A percentile compares a stretch with the other conserved stretches of the same genome.
Conservation (phyloP, 1,140 invertebrate species). For the Cheumatopsyche charites region DNA sequence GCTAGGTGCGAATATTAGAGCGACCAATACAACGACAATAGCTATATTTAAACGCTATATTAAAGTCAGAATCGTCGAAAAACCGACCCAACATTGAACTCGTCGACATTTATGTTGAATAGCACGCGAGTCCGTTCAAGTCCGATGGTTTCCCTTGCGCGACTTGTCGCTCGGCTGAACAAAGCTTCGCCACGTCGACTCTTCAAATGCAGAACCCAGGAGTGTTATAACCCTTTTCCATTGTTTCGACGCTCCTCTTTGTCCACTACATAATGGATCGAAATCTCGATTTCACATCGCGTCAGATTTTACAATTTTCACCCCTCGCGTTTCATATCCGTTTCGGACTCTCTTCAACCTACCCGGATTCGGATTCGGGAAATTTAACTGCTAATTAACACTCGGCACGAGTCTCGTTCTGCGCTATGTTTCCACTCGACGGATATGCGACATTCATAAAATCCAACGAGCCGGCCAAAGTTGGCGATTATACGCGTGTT, state of each 20-base stretch:
- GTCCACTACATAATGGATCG: neutral
- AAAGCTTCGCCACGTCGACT: neutral
- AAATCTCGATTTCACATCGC: neutral
- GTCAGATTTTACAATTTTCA: neutral
- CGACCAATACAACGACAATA: too few relatives aligned
- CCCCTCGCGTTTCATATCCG: too few relatives aligned
- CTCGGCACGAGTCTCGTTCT: neutral
- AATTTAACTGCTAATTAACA: conserved; percentile 35
- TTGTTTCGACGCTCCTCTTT: too few relatives aligned
- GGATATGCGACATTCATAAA: neutral
- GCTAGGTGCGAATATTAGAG: too few relatives aligned
- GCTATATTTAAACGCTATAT: too few relatives aligned
- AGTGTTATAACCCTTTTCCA: too few relatives aligned
- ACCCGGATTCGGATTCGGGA: too few relatives aligned
- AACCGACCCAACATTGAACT: neutral
- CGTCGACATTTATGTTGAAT: neutral
- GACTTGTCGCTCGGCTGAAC: conserved; percentile 11
- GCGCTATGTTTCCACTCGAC: neutral
- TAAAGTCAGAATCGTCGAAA: too few relatives aligned
- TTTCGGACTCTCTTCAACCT: too few relatives aligned
- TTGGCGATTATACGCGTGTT: neutral
- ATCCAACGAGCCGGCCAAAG: neutral
- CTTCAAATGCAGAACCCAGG: too few relatives aligned
- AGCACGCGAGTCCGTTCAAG: conserved; percentile 9
- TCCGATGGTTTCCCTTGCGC: conserved; percentile 12